Conservation (phyloP, 2,113 vertebrate species). For the Lampris incognitus region DNA sequence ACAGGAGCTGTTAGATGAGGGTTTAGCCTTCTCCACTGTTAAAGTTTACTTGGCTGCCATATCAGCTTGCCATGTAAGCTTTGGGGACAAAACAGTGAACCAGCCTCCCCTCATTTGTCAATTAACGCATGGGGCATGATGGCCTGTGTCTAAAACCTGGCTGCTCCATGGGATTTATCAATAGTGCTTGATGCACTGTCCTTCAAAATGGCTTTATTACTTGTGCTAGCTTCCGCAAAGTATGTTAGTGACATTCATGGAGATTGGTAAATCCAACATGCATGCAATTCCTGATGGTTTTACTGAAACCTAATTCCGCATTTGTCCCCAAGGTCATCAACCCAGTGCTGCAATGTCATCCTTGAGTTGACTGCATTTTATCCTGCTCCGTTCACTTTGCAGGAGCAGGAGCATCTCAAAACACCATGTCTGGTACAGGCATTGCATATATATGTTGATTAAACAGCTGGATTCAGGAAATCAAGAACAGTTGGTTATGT, state of each 20-base stretch:
- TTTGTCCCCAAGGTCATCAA: background rate
- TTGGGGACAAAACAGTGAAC: background rate
- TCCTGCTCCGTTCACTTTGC: background rate
- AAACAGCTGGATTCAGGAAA: background rate
- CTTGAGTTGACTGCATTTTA: background rate
- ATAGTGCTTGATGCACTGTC: too few species aligned
- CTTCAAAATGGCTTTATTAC: too few species aligned
- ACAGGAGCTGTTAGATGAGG: slow-evolving; percentile 7
- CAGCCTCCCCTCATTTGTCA: background rate
- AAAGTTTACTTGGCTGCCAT: background rate
- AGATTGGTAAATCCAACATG: background rate
- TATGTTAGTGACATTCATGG: too few species aligned
- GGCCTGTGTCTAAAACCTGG: too few species aligned
- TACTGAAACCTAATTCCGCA: background rate
- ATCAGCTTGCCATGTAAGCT: slow-evolving; percentile 3
- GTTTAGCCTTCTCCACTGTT: background rate
- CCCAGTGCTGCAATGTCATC: background rate
- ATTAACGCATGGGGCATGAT: too few species aligned
- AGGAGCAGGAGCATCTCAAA: background rate
- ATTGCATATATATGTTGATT: background rate
- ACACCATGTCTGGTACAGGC: background rate
- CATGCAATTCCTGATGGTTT: background rate
- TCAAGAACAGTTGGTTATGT: too few species aligned
- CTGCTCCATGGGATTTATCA: too few species aligned
- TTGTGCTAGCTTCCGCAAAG: too few species aligned